Conservation (phyloP, 2,797 vertebrate genomes). For the Sphenodon punctatus region DNA sequence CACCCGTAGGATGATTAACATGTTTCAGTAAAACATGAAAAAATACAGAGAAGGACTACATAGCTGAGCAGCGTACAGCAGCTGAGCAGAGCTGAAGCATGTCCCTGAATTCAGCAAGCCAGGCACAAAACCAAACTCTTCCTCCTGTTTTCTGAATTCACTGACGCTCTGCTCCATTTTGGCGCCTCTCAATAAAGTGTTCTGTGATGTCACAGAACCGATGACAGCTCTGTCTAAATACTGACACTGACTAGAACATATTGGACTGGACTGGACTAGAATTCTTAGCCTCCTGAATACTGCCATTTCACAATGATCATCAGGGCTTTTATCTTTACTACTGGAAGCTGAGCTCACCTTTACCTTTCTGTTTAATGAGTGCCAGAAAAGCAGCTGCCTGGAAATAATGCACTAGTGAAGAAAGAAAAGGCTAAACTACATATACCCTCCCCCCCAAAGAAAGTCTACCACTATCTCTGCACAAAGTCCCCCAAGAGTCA, state of each 20-base stretch:
- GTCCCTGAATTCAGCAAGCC: no score
- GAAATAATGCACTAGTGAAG: conserved; percentile 19
- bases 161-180: not conserved
- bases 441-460: no score
- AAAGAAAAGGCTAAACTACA: not conserved
- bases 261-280: no score
- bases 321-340: not conserved
- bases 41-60: no score
- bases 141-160: not conserved
- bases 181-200: not conserved
- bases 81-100: no score
- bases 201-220: not conserved
- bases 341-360: conserved; percentile 2
- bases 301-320: not conserved
- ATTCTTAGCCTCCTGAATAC: not conserved
- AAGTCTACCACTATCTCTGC: no score
- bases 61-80: no score
- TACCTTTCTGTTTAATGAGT: conserved; percentile 10
- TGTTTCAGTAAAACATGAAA: no score
- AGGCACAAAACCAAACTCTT: not conserved
- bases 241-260: no score
- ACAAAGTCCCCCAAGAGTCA: not conserved
- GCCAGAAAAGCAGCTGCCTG: not conserved
- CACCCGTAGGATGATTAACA: no score
- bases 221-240: not conserved